Evolutionary conservation across 2,113 vertebrate genomes (phyloP).

Genomic region (Centropristis striata): DNA sequence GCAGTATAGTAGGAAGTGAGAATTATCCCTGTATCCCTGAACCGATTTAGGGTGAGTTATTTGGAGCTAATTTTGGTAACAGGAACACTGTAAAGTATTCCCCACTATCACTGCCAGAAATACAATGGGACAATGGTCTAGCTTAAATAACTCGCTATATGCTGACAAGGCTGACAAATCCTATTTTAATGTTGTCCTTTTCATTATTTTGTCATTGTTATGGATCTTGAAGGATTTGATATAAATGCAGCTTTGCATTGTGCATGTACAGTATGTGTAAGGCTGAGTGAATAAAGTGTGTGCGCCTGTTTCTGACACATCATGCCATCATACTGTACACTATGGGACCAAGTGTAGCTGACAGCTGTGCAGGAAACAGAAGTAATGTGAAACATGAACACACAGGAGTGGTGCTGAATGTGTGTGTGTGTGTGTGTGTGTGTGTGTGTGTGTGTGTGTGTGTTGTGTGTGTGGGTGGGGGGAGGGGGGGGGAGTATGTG

Average conservation of each 20-base stretch:
- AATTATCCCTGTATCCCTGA: neutral
- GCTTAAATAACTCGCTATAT: neutral
- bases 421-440: slow-evolving; percentile 6
- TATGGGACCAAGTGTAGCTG: slow-evolving; percentile 38
- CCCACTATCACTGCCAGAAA: slow-evolving; percentile 16
- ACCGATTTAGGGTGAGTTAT: slow-evolving; percentile 1
- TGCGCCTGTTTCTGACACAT: slow-evolving; percentile 44
- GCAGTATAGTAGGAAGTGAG: neutral
- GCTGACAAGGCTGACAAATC: neutral
- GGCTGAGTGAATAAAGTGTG: slow-evolving; percentile 6
- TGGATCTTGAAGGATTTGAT: neutral
- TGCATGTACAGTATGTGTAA: neutral
- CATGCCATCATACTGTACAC: slow-evolving; percentile 26
- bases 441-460: too few species aligned
- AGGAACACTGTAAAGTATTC: slow-evolving; percentile 5
- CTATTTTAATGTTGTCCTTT: neutral
- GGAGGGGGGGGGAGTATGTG: neutral
- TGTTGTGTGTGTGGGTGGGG: too few species aligned
- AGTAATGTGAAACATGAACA: slow-evolving; percentile 60
- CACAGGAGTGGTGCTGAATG: slow-evolving; percentile 17
- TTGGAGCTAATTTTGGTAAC: slow-evolving; percentile 25
- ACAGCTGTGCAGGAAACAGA: slow-evolving; percentile 74
- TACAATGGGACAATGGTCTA: neutral
- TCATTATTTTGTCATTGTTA: neutral
- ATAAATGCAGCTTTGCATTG: neutral